Base-by-base conservation (phyloP, 2,888 invertebrate genomes). In the Sepioteuthis lessoniana region DNA sequence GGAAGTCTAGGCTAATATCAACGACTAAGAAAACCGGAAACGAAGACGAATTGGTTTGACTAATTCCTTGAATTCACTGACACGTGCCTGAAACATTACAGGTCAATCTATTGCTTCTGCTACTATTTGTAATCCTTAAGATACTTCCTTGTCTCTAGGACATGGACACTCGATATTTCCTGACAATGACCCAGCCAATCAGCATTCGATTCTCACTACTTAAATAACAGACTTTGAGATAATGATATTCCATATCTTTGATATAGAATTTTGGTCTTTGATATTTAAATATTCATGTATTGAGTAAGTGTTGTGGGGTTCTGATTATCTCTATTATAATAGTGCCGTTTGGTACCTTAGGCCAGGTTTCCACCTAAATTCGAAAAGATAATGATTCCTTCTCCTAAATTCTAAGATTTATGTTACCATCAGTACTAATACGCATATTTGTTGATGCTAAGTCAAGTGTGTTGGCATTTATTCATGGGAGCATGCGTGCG, bases 21-120 rank as follows among this genome's bases (percentile, higher is more conserved):
- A n/a, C n/a, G n/a, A 76, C 16, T 76, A n/a, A 76, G 16, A 35
- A 16, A 76, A 76, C 76, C 76, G 76, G 76, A 76, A 76, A 76
- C 76, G n/a, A 76, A 76, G 76, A 76, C 76, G 76, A n/a, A 76
- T 76, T 76, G 76, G 76, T 35, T 76, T 76, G 76, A 76, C n/a
- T 76, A n/a, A 76, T 76, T 76, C n/a, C n/a, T 76, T n/a, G 76
- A 35, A 76, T 76, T 76, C n/a, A 76, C n/a, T 35, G n/a, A 76
- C 76, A 76, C 35, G 13, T n/a, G 76, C n/a, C 76, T n/a, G n/a
- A n/a, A 13, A 76, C 76, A 76, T 76, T 76, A 76, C 76, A 76
- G 76, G n/a, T 16, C 76, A 3, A 76, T n/a, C 76, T 35, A 76
- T 76, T 76, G 16, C 76, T 76, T 16, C n/a, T n/a, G n/a, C 16